These are phyloP conservation scores for Hypothenemus hampei DNA, from an alignment of 1,140 invertebrate species.

Conservation along the genomic window DNA sequence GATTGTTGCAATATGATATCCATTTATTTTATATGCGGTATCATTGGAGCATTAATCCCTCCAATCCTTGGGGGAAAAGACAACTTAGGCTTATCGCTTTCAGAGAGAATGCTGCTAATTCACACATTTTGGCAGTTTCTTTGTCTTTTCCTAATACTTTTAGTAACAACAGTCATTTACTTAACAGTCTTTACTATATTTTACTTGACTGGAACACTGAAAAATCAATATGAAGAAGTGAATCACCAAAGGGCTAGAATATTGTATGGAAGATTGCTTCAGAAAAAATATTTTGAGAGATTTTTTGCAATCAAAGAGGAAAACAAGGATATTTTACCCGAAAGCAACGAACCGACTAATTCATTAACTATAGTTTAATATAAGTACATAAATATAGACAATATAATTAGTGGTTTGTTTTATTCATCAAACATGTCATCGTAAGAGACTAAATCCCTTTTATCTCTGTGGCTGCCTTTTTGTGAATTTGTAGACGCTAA, in stretches of 20 bases:
- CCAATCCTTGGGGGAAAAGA: conserved; percentile 12
- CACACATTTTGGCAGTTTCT: conserved; percentile 30
- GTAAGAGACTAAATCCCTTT: conserved; percentile 63
- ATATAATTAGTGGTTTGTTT: not conserved
- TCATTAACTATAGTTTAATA: conserved; percentile 6
- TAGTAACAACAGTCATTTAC: conserved; percentile 12
- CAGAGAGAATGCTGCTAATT: not conserved
- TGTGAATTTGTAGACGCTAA: conserved; percentile 74
- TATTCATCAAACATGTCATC: conserved; percentile 53
- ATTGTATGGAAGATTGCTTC: conserved; percentile 18
- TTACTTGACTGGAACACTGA: conserved; percentile 6
- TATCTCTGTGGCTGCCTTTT: conserved; percentile 73
- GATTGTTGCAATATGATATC: conserved; percentile 35
- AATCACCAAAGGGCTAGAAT: conserved; percentile 28
- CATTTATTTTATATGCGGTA: conserved; percentile 31
- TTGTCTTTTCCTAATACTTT: conserved; percentile 15
- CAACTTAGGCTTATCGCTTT: conserved; percentile 14
- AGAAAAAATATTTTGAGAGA: conserved; percentile 21
- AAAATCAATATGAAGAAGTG: conserved; percentile 17
- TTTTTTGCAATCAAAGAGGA: conserved; percentile 18
- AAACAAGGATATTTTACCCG: conserved; percentile 14
- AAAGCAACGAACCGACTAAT: conserved; percentile 9
- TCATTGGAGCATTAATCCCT: conserved; percentile 18
- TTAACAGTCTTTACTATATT: conserved; percentile 21
- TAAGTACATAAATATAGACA: conserved; percentile 6